A percentile compares a stretch with the other conserved stretches of the same genome.
phyloP scores from a whole-genome alignment of 2,113 vertebrate species.

The Carlito syrichta region DNA sequence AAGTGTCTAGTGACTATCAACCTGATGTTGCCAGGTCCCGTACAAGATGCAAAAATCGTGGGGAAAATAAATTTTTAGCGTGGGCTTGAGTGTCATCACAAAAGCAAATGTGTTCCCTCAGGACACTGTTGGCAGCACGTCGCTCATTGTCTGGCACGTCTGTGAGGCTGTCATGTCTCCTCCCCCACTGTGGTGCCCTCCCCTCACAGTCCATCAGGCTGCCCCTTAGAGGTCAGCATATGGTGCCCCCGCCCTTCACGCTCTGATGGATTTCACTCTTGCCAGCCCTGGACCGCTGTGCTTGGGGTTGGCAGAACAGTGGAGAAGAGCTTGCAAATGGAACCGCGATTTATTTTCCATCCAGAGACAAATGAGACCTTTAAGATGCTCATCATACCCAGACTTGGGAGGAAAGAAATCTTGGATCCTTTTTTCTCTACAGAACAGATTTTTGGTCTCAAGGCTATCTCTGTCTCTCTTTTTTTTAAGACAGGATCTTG shows the following conservation, averaged over 20 bases:
- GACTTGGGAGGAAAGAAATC: neutral
- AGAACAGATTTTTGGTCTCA: neutral
- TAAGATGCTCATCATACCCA: neutral
- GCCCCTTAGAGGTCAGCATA: neutral
- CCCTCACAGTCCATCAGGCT: neutral
- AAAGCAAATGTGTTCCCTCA: conserved; percentile 46
- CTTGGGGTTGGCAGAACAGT: neutral
- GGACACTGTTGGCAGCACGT: neutral
- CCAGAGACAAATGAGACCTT: conserved; percentile 16
- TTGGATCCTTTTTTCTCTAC: neutral
- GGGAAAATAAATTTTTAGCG: conserved; percentile 29
- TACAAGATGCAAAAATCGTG: neutral
- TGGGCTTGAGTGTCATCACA: neutral
- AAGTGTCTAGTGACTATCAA: neutral
- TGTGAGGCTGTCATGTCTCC: neutral
- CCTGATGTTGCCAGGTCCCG: neutral
- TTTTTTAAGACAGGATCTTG: no score
- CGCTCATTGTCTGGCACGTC: neutral
- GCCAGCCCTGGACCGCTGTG: neutral
- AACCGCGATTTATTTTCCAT: conserved; percentile 8
- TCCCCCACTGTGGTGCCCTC: neutral
- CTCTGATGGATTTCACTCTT: neutral
- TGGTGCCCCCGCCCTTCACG: neutral
- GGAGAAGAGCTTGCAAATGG: neutral
- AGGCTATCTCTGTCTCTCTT: no score